phyloP scores from a whole-genome alignment of 2,797 vertebrate genomes.

The Mareca strepera region DNA sequence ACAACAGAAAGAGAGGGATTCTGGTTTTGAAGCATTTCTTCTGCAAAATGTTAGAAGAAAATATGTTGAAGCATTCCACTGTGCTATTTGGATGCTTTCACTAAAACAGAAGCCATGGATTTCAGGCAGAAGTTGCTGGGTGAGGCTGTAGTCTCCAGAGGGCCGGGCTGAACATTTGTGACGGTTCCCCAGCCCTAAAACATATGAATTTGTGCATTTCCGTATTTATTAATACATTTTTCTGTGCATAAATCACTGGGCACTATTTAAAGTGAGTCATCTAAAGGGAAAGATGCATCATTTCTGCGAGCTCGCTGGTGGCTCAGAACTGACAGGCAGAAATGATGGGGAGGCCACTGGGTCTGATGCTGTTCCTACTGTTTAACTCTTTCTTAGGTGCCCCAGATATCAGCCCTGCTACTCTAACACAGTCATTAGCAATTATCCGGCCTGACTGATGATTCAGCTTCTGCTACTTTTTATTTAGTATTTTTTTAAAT shows the following conservation, averaged over 20 bases:
- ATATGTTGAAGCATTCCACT: neutral
- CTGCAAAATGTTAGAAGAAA: neutral
- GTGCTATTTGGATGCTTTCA: neutral
- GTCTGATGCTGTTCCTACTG: neutral
- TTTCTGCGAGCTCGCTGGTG: neutral
- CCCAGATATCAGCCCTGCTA: neutral
- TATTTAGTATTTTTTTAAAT: neutral
- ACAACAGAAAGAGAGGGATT: neutral
- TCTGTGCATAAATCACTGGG: constrained; percentile 10
- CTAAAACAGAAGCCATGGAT: neutral
- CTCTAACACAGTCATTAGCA: neutral
- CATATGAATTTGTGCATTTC: neutral
- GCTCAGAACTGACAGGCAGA: neutral
- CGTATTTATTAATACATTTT: neutral
- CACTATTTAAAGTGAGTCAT: constrained; percentile 40
- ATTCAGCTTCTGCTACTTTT: neutral
- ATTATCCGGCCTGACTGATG: neutral
- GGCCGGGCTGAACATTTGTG: constrained; percentile 2
- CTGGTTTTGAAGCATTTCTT: neutral
- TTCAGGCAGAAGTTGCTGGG: neutral
- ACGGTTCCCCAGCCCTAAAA: neutral
- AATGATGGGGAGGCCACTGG: neutral
- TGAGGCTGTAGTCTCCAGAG: constrained; percentile 29
- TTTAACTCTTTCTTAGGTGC: neutral
- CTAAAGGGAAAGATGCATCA: constrained; percentile 37